Conservation (phyloP, 2,797 vertebrate genomes). For the Aulostomus chinensis region DNA sequence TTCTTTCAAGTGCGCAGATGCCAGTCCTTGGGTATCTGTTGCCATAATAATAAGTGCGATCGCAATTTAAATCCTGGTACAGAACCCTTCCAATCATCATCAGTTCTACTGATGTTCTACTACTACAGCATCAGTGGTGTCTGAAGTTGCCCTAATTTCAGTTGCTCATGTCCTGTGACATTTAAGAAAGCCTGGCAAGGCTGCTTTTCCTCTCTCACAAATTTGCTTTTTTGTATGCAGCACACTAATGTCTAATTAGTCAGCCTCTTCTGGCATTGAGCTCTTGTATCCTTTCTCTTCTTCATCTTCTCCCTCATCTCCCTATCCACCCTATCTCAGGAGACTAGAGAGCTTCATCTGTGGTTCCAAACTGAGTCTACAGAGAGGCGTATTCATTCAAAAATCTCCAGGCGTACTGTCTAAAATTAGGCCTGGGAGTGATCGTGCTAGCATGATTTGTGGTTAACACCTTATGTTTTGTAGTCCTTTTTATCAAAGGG, state of each 20-base stretch:
- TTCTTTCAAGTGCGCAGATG: too few relatives aligned
- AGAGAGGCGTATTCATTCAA: constrained; percentile 25
- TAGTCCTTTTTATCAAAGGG: neutral
- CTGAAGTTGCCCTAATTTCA: too few relatives aligned
- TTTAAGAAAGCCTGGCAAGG: neutral
- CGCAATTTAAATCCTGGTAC: too few relatives aligned
- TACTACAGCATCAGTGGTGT: too few relatives aligned
- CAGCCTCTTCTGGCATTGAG: constrained; percentile 28
- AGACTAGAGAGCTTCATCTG: constrained; percentile 22
- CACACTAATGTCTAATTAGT: constrained; percentile 35
- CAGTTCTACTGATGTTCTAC: too few relatives aligned
- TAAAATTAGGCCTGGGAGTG: constrained; percentile 14
- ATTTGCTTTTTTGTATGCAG: neutral
- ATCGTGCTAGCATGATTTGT: constrained; percentile 4
- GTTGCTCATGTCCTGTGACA: neutral
- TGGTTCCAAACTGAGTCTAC: constrained; percentile 20
- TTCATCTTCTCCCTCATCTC: constrained; percentile 5
- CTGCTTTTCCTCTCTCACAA: constrained; percentile 4
- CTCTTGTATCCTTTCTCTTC: neutral
- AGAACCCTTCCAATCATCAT: too few relatives aligned
- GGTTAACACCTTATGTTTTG: constrained; percentile 19
- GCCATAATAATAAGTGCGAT: too few relatives aligned
- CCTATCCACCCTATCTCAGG: constrained; percentile 13
- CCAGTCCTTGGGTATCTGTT: too few relatives aligned
- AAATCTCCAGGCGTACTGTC: neutral